phyloP scores from a whole-genome alignment of 2,888 invertebrate species.

The Agrochola macilenta region DNA sequence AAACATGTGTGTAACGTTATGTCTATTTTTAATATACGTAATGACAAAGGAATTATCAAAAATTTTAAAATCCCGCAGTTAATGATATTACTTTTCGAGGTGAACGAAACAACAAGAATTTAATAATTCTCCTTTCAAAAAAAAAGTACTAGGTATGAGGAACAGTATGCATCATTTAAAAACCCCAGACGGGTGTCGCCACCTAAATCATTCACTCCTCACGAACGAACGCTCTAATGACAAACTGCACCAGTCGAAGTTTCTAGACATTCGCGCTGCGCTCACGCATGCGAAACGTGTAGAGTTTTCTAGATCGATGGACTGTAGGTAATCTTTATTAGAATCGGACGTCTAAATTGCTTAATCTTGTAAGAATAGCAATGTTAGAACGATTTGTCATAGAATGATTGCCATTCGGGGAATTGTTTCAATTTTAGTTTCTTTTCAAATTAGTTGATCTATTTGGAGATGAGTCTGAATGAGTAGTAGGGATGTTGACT shows the following conservation, averaged over 20 bases:
- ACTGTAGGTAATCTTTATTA: conserved; percentile 23
- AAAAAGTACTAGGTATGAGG: neutral
- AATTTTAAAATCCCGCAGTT: too few species aligned
- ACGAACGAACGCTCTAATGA: conserved; percentile 32
- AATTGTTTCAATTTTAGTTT: neutral
- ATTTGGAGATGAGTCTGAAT: conserved; percentile 18
- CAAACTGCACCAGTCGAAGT: conserved; percentile 35
- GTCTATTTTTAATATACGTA: too few species aligned
- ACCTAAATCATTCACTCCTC: conserved; percentile 34
- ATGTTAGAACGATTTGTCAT: conserved; percentile 4
- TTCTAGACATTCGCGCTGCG: conserved; percentile 48
- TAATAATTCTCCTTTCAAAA: neutral
- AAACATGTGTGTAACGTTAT: too few species aligned
- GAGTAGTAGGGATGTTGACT: neutral
- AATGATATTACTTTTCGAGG: neutral
- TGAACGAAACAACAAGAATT: neutral
- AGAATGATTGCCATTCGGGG: neutral
- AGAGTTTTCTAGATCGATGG: conserved; percentile 45
- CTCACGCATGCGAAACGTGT: conserved; percentile 29
- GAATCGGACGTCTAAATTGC: conserved; percentile 31
- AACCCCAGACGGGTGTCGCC: conserved; percentile 5
- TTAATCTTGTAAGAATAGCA: conserved; percentile 6
- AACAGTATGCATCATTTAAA: conserved; percentile 12
- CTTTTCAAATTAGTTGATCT: neutral
- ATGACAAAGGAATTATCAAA: too few species aligned